phyloP scores from a whole-genome alignment of 2,113 vertebrate genomes.

The Tetrax tetrax region DNA sequence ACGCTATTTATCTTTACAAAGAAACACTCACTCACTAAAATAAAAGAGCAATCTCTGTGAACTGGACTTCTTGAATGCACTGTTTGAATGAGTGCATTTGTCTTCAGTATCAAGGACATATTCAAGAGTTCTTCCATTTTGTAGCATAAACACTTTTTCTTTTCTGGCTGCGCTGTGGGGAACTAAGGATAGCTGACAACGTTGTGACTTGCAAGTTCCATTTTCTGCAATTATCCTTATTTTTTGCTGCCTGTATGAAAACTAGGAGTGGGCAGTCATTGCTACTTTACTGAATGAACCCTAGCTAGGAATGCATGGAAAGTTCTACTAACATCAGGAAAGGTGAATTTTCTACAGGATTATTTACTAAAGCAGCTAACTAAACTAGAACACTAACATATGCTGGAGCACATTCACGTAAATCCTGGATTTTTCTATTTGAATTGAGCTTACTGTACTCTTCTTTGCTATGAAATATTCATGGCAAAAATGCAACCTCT shows the following conservation, averaged over 20 bases:
- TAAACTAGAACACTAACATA: constrained; percentile 24
- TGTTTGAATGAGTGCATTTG: not conserved
- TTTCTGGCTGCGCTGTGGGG: not conserved
- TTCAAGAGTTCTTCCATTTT: constrained; percentile 20
- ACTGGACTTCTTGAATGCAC: not conserved
- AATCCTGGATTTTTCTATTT: constrained; percentile 49
- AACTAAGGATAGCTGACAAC: not conserved
- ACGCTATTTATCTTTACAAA: not conserved
- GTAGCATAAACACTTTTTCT: not conserved
- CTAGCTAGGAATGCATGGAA: not conserved
- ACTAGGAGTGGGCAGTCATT: not conserved
- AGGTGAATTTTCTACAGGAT: not conserved
- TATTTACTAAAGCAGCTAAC: not conserved
- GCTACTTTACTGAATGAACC: not conserved
- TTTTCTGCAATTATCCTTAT: not conserved
- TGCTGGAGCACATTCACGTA: constrained; percentile 25
- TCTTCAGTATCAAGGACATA: not conserved
- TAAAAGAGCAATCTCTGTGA: not conserved
- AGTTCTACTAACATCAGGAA: not conserved
- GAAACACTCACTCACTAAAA: not conserved
- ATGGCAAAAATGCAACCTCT: constrained; percentile 25
- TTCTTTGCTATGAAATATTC: constrained; percentile 60
- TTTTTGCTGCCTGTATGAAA: not conserved
- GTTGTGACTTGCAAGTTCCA: not conserved
- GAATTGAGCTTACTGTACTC: constrained; percentile 34